Conservation (phyloP, 2,113 vertebrate genomes). For the Odontesthes bonariensis region DNA sequence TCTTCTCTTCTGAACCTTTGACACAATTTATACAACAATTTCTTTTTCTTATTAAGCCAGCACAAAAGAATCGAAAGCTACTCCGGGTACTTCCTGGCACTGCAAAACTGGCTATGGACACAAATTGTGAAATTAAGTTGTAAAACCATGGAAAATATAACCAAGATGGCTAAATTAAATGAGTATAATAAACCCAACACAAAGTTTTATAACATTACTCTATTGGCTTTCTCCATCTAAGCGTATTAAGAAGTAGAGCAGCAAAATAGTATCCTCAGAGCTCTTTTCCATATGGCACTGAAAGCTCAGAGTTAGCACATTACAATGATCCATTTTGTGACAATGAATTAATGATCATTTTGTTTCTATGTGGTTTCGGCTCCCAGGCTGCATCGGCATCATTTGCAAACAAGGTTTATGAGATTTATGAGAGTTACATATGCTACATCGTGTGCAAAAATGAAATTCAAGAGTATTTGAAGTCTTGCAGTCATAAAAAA, state of each 20-base stretch:
- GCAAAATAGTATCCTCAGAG: conserved; percentile 3
- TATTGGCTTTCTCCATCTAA: background rate
- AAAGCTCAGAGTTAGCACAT: conserved; percentile 25
- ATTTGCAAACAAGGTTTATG: conserved; percentile 40
- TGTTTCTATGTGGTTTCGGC: conserved; percentile 30
- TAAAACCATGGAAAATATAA: background rate
- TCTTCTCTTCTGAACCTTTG: too few species aligned
- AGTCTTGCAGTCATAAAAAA: conserved; percentile 53
- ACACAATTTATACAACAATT: too few species aligned
- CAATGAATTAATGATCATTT: conserved; percentile 43
- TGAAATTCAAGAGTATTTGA: conserved; percentile 27
- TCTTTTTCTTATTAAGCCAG: too few species aligned
- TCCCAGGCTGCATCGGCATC: conserved; percentile 27
- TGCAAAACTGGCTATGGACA: too few species aligned
- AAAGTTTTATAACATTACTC: background rate
- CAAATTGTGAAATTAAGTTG: too few species aligned
- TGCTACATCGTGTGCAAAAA: conserved; percentile 30
- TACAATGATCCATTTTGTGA: conserved; percentile 38
- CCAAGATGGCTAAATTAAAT: background rate
- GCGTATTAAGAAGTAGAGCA: background rate
- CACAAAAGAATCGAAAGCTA: background rate
- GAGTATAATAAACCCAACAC: background rate
- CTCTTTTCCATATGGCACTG: background rate
- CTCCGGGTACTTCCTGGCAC: too few species aligned
- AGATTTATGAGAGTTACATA: conserved; percentile 27